phyloP scores from a whole-genome alignment of 2,797 vertebrate genomes.

The Amblyopsis hoosieri region DNA sequence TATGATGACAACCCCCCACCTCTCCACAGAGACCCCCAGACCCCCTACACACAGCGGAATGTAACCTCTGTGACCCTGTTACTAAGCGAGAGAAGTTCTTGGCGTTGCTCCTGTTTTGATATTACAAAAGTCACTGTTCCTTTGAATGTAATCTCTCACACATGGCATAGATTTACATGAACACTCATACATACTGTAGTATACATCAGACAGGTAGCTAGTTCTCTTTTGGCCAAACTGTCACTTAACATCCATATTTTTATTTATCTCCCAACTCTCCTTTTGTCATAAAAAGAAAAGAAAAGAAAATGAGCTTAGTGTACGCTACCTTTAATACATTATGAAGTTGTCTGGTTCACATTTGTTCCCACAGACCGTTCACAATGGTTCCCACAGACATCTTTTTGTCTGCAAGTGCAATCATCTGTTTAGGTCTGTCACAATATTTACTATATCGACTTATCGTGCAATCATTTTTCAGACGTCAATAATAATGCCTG shows the following conservation, averaged over 20 bases:
- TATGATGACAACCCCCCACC: constrained; percentile 66
- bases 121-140: constrained; percentile 38
- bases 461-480: too few species aligned
- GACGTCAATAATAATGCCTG: too few species aligned
- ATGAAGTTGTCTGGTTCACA: too few species aligned
- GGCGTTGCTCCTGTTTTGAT: constrained; percentile 40
- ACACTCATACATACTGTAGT: constrained; percentile 11
- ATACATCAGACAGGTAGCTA: constrained; percentile 43
- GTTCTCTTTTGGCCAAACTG: constrained; percentile 27
- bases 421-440: neutral
- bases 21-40: constrained; percentile 46
- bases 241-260: neutral
- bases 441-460: too few species aligned
- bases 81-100: constrained; percentile 32
- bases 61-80: constrained; percentile 66
- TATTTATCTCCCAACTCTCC: too few species aligned
- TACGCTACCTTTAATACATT: too few species aligned
- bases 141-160: constrained; percentile 42
- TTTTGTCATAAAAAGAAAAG: too few species aligned
- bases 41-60: constrained; percentile 68
- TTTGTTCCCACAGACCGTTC: too few species aligned
- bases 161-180: constrained; percentile 38
- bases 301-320: too few species aligned
- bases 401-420: too few species aligned
- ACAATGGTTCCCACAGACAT: too few species aligned